Evolutionary conservation across 2,113 vertebrate genomes (phyloP).

Genomic region (Pelodiscus sinensis): DNA sequence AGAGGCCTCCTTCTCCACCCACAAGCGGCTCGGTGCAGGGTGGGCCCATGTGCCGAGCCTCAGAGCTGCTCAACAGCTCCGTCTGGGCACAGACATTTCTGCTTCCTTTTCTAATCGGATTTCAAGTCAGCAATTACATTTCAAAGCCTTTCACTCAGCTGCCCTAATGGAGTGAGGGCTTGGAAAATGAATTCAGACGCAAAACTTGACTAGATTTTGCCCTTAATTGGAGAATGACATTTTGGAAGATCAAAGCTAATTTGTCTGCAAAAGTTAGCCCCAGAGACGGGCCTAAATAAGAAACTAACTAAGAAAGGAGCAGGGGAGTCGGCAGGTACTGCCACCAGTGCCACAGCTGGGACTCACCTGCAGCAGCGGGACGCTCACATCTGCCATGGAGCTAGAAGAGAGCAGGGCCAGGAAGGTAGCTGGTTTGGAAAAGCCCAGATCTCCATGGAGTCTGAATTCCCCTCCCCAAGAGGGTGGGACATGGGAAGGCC

Average conservation of each 20-base stretch:
- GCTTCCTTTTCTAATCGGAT: constrained; percentile 74
- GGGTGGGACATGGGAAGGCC: background rate
- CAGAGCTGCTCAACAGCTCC: constrained; percentile 30
- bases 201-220: constrained; percentile 77
- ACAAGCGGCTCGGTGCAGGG: background rate
- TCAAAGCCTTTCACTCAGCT: constrained; percentile 74
- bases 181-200: constrained; percentile 75
- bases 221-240: constrained; percentile 76
- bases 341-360: background rate
- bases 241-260: constrained; percentile 76
- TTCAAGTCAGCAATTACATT: constrained; percentile 76
- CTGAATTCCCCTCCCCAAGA: background rate
- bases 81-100: constrained; percentile 49
- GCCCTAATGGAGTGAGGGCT: constrained; percentile 77
- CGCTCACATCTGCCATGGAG: rapidly evolving
- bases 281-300: constrained; percentile 52
- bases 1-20: rapidly evolving
- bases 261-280: constrained; percentile 72
- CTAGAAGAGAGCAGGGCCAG: background rate
- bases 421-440: background rate
- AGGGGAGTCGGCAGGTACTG: constrained; percentile 22
- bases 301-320: constrained; percentile 6
- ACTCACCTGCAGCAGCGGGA: background rate
- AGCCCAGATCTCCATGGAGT: background rate
- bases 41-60: background rate